These are phyloP conservation scores for Desmodus rotundus DNA, from an alignment of 2,113 vertebrate species.

Conservation along the genomic window DNA sequence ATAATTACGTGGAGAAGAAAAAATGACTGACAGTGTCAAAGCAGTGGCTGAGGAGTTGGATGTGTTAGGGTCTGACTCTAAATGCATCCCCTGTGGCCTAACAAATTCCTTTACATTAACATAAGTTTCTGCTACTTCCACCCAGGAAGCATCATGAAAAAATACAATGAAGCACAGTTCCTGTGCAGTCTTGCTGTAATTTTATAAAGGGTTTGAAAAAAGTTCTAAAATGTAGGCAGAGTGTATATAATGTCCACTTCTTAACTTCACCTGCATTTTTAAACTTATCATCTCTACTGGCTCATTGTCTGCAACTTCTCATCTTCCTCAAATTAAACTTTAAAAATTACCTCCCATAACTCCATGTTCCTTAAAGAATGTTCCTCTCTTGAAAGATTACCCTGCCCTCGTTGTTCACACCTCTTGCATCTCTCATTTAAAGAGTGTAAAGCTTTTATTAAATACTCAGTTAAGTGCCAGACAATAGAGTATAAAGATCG, in stretches of 20 bases:
- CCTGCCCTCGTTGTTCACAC: background rate
- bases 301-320: background rate
- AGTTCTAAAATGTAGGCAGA: background rate
- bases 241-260: background rate
- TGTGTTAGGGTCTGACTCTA: background rate
- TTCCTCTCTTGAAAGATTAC: background rate
- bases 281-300: background rate
- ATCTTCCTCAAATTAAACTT: background rate
- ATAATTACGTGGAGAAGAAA: background rate
- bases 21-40: background rate
- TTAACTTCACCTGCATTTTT: background rate
- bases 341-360: background rate
- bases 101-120: background rate
- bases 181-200: background rate
- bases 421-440: background rate
- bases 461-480: background rate
- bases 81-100: background rate
- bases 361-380: background rate
- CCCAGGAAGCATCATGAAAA: background rate
- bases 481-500: background rate
- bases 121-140: background rate
- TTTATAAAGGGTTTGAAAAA: constrained; percentile 14
- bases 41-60: background rate
- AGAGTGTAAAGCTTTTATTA: background rate
- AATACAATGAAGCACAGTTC: background rate